Base-by-base conservation (phyloP, 2,113 vertebrate genomes). In the Benitochromis conjunctus region DNA sequence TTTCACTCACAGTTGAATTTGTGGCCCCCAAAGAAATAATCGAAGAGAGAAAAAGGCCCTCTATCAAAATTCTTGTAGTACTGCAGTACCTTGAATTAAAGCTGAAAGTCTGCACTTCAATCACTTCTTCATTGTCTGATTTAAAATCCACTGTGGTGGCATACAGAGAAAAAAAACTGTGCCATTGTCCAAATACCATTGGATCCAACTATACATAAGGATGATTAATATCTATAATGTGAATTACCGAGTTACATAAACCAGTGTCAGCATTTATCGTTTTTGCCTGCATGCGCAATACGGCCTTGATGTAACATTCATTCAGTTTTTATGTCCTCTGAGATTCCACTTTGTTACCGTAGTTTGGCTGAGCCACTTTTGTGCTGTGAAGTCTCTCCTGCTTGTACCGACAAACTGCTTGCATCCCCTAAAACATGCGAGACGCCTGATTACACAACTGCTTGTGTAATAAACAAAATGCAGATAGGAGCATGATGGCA, bases 261-360 rank as follows among this genome's bases (percentile, higher is more conserved):
- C 43, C 62, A 62, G 51, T 74, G 41, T 86, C 41, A 31, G 56
- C 60, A 46, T 54, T 81, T 80, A 78, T 80, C 74, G 29, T 86
- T 93, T 88, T 81, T 82, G 79, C 80, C 55, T 62, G 66, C 81
- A 79, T 78, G 66, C 24, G 11, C 77, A 83, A 80, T 84, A 83
- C 36, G 29, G 46, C 76, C 1, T 24, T 57, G 13, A 85, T 85
- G 62, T 57, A 80, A 12, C 69, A 26, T 83, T 54, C 55, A 89
- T 60, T 90, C 84, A 34, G 90, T 88, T 82, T 89, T 81, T 60
- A 85, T 80, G 69, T 85, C 82, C 77, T 69, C 84, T 19, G 29
- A 36, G 38, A 80, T 60, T 71, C 62, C 11, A 10, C 41, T 81
- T 79, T 34, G 81, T 62, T 41, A 46, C 14, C 26, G 41, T 48